A percentile compares a stretch with the other conserved stretches of the same genome.
These are phyloP conservation scores for Caenorhabditis becei DNA, from an alignment of 2,888 invertebrate genomes.

Conservation along the genomic window DNA sequence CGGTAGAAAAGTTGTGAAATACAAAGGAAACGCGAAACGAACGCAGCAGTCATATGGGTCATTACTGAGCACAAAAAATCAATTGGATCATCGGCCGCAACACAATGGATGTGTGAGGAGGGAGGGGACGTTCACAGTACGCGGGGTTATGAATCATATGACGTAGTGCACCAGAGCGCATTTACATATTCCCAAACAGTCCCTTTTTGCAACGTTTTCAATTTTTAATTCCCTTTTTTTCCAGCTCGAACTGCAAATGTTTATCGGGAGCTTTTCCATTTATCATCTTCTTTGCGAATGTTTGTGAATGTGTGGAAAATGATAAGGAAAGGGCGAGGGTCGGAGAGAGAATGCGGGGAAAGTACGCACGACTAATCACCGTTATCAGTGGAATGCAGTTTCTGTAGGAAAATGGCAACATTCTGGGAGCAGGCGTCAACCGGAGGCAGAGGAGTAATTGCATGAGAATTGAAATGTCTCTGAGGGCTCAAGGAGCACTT, in stretches of 20 bases:
- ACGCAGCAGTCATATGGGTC: background rate
- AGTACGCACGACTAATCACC: slow-evolving; percentile 27
- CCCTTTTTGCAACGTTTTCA: background rate
- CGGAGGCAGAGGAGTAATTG: background rate
- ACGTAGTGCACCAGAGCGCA: slow-evolving; percentile 11
- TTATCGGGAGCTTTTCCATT: slow-evolving; percentile 12
- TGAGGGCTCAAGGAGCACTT: background rate
- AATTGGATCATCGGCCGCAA: background rate
- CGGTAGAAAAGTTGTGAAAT: background rate
- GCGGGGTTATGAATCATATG: background rate
- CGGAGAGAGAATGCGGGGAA: slow-evolving; percentile 22
- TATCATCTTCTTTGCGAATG: slow-evolving; percentile 1
- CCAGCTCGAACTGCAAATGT: background rate
- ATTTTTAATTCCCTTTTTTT: background rate
- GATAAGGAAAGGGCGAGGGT: slow-evolving; percentile 23
- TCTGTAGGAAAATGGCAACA: slow-evolving; percentile 14
- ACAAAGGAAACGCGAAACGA: background rate
- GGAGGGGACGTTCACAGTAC: background rate
- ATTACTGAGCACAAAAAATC: background rate
- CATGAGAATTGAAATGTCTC: background rate
- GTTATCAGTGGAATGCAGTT: slow-evolving; percentile 23
- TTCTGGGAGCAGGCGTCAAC: background rate
- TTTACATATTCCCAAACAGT: background rate
- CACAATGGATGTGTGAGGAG: background rate
- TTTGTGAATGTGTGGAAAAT: slow-evolving; percentile 21